Evolutionary conservation across 37 sponge, comb jelly and placozoan species (phyloP).

Genomic region (Ephydatia muelleri): DNA sequence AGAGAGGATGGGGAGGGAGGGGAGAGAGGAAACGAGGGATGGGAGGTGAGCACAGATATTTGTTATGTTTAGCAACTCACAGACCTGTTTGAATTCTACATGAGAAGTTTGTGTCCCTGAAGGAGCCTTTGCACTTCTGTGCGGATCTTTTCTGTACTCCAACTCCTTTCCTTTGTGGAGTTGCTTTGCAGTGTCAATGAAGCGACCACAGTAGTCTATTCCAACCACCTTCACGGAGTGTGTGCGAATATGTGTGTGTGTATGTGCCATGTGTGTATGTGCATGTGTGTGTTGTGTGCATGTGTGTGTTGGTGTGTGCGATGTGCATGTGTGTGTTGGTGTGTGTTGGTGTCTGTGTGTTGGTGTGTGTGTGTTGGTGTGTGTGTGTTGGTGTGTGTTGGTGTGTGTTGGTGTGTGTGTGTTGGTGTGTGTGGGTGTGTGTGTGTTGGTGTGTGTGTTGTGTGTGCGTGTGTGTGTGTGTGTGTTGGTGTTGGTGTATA

Average conservation of each 20-base stretch:
- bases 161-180: slow-evolving; percentile 38
- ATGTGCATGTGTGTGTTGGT: background rate
- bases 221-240: slow-evolving; percentile 64
- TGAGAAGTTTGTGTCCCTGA: slow-evolving; percentile 3
- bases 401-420: too few relatives aligned
- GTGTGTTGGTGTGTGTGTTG: too few relatives aligned
- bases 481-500: too few relatives aligned
- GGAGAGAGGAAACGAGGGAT: too few relatives aligned
- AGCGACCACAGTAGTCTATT: slow-evolving; percentile 78
- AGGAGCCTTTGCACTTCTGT: background rate
- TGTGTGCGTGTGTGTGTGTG: too few relatives aligned
- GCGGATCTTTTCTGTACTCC: background rate
- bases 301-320: background rate
- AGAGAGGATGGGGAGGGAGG: background rate
- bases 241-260: background rate
- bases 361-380: too few relatives aligned
- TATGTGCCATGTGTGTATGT: background rate
- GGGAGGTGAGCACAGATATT: too few relatives aligned
- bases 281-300: slow-evolving; percentile 1
- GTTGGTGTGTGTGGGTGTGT: too few relatives aligned
- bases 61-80: too few relatives aligned
- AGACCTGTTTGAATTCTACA: slow-evolving; percentile 32
- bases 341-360: too few relatives aligned
- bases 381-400: too few relatives aligned
- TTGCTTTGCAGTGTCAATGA: slow-evolving; percentile 65